Evolutionary conservation across 2,888 invertebrate genomes (phyloP).

Genomic region (Limnephilus marmoratus): DNA sequence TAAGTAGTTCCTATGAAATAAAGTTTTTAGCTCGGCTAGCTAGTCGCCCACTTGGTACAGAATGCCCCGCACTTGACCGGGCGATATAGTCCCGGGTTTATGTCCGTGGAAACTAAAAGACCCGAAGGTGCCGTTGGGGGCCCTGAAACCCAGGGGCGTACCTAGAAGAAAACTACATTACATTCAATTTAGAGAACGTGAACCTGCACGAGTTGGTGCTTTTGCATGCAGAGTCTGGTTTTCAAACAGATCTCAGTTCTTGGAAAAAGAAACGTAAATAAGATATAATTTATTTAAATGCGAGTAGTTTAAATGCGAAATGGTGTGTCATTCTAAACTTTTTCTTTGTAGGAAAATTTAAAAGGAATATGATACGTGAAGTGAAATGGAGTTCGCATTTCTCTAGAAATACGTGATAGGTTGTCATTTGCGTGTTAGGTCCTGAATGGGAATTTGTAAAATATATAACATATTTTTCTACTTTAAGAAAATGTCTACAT

Average conservation of each 20-base stretch:
- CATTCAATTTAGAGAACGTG: not conserved
- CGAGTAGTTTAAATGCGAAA: not conserved
- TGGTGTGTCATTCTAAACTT: not conserved
- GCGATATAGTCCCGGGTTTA: not conserved
- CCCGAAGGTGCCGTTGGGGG: not conserved
- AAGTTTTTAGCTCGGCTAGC: not conserved
- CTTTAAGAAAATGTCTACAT: not conserved
- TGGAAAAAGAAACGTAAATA: not conserved
- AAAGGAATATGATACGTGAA: not conserved
- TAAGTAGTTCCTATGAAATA: not conserved
- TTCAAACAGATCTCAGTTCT: not conserved
- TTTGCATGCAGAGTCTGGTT: not conserved
- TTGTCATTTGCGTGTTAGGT: no score
- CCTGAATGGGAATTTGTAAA: no score
- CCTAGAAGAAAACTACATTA: not conserved
- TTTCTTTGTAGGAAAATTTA: not conserved
- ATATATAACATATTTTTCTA: no score
- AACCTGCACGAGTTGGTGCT: not conserved
- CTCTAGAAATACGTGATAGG: no score
- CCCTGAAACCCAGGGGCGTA: constrained; percentile 2
- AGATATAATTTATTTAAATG: not conserved
- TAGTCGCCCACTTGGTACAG: not conserved
- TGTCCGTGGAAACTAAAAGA: not conserved
- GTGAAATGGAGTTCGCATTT: no score
- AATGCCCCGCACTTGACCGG: not conserved